phyloP scores from a whole-genome alignment of 2,888 invertebrate genomes.

The Elegia similella region DNA sequence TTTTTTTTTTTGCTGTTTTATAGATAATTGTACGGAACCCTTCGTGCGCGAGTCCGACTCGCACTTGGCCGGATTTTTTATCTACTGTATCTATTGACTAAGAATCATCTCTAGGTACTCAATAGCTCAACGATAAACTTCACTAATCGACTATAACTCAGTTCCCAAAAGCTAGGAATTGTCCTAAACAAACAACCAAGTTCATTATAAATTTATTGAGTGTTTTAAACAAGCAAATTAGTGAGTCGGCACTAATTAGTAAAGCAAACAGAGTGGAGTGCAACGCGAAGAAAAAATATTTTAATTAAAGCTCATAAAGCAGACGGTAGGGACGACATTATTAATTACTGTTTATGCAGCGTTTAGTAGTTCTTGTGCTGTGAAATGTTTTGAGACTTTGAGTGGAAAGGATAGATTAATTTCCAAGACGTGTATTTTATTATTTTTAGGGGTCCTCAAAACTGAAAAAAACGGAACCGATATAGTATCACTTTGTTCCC shows the following conservation, averaged over 20 bases:
- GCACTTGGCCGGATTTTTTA: too few relatives aligned
- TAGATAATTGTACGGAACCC: too few relatives aligned
- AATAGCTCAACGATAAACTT: too few relatives aligned
- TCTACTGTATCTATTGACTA: too few relatives aligned
- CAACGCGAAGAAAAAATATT: slow-evolving; percentile 26
- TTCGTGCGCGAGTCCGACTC: too few relatives aligned
- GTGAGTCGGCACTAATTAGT: slow-evolving; percentile 28
- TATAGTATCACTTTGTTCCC: too few relatives aligned
- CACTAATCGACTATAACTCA: too few relatives aligned
- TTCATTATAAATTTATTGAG: slow-evolving; percentile 33
- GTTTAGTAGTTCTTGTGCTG: neutral
- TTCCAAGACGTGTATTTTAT: too few relatives aligned
- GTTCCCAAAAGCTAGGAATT: neutral
- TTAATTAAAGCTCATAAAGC: slow-evolving; percentile 26
- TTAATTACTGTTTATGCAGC: slow-evolving; percentile 1
- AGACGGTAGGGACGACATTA: slow-evolving; percentile 13
- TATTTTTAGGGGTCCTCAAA: too few relatives aligned
- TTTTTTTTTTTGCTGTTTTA: too few relatives aligned
- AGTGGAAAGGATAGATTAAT: neutral
- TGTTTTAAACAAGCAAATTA: slow-evolving; percentile 30
- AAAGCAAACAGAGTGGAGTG: slow-evolving; percentile 26
- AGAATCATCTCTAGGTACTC: too few relatives aligned
- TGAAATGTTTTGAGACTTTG: neutral
- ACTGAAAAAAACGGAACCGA: neutral
- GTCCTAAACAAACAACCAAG: slow-evolving; percentile 14